Evolutionary conservation across 2,888 invertebrate species (phyloP).

Genomic region (Crossocerus cetratus): DNA sequence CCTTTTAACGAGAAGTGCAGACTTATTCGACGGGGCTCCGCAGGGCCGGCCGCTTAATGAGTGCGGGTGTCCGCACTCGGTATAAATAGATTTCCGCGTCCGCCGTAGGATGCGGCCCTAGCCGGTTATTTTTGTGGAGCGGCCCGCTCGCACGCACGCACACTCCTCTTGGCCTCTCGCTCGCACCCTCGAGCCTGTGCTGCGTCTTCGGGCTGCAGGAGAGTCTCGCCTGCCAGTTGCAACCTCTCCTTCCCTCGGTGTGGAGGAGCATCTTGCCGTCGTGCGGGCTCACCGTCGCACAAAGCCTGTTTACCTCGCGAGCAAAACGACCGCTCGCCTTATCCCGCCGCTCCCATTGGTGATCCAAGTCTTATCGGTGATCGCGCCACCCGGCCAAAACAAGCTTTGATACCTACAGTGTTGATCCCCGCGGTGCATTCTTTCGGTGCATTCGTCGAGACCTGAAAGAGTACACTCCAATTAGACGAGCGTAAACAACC

Average conservation of each 20-base stretch:
- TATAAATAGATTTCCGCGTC: conserved; percentile 68
- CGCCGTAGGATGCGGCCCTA: conserved; percentile 70
- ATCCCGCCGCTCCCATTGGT: too few species aligned
- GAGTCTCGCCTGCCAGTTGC: conserved; percentile 45
- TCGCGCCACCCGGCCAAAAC: too few species aligned
- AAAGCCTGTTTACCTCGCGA: conserved; percentile 52
- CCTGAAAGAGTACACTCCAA: too few species aligned
- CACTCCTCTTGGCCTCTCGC: too few species aligned
- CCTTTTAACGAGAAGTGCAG: conserved; percentile 51
- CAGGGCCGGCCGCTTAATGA: conserved; percentile 63
- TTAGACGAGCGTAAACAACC: too few species aligned
- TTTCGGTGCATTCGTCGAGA: too few species aligned
- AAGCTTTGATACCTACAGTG: too few species aligned
- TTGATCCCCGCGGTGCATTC: too few species aligned
- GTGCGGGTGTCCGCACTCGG: conserved; percentile 50
- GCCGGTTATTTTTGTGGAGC: conserved; percentile 59
- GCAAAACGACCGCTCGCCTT: conserved; percentile 32
- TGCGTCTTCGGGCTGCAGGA: too few species aligned
- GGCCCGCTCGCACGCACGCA: conserved; percentile 54
- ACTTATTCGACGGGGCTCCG: conserved; percentile 55
- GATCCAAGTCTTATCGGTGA: neutral
- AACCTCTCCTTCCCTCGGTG: conserved; percentile 63
- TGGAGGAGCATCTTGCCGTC: conserved; percentile 56
- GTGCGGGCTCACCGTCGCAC: conserved; percentile 37
- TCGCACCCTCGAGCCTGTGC: too few species aligned